phyloP scores from a whole-genome alignment of 2,113 vertebrate species.

The Microtus ochrogaster region DNA sequence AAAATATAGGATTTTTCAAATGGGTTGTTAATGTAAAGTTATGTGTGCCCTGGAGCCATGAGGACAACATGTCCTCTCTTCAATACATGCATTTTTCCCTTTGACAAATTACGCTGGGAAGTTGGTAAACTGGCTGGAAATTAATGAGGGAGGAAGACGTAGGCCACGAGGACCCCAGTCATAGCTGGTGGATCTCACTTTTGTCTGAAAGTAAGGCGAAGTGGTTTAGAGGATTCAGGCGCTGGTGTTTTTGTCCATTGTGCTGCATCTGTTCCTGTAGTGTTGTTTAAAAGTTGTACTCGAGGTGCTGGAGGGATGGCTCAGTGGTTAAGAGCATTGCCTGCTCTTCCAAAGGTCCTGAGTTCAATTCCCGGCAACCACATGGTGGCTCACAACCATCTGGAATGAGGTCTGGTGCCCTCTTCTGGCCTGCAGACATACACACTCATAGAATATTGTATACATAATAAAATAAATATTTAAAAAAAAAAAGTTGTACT shows the following conservation, averaged over 20 bases:
- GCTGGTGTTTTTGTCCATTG: background rate
- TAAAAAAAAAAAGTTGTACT: background rate
- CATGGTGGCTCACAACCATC: too few relatives aligned
- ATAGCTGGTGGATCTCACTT: background rate
- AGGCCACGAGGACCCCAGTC: background rate
- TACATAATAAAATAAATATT: too few relatives aligned
- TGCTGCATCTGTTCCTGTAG: background rate
- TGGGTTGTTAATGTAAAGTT: constrained; percentile 42
- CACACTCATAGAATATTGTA: too few relatives aligned
- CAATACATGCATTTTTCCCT: background rate
- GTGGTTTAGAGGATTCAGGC: background rate
- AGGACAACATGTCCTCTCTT: background rate
- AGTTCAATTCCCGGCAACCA: too few relatives aligned
- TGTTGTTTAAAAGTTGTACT: background rate
- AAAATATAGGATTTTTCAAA: constrained; percentile 65
- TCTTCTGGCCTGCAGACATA: too few relatives aligned
- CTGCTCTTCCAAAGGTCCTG: too few relatives aligned
- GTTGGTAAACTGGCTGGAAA: constrained; percentile 1
- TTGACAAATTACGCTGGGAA: constrained; percentile 27
- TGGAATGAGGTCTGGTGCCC: too few relatives aligned
- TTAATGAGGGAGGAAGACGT: background rate
- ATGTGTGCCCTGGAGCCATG: constrained; percentile 16
- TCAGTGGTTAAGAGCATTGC: too few relatives aligned
- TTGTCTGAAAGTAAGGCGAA: constrained; percentile 38
- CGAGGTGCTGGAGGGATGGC: too few relatives aligned